Conservation (phyloP, 2,888 invertebrate genomes). For the Physocephala rufipes region DNA sequence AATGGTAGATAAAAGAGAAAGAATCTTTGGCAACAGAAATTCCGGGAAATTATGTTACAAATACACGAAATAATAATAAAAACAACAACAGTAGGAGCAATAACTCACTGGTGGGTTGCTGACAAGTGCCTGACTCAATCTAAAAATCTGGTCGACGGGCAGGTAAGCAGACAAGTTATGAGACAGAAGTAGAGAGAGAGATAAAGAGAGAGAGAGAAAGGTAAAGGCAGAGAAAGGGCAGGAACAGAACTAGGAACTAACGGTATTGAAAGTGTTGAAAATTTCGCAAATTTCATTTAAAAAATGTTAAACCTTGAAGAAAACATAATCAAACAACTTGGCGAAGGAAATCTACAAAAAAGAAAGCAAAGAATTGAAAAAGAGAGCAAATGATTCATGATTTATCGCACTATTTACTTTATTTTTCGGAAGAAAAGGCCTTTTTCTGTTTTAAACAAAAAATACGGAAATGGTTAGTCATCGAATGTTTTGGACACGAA, state of each 20-base stretch:
- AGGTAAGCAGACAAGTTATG: not conserved
- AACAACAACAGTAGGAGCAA: no score
- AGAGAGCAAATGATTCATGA: not conserved
- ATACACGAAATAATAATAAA: no score
- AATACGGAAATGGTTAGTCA: no score
- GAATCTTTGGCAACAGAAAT: not conserved
- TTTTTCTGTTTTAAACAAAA: no score
- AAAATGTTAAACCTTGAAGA: not conserved
- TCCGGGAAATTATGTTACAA: no score
- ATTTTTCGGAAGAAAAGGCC: no score
- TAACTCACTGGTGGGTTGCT: no score
- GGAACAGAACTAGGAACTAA: not conserved
- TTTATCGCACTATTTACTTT: no score
- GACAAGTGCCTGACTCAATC: no score
- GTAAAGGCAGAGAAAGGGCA: not conserved
- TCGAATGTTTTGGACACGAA: no score
- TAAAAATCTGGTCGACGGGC: no score
- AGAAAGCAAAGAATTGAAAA: not conserved
- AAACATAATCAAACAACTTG: not conserved
- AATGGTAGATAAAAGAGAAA: constrained; percentile 5
- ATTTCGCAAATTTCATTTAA: constrained; percentile 1
- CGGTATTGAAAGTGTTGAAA: not conserved
- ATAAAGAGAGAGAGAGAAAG: not conserved
- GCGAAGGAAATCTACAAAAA: not conserved
- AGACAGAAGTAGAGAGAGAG: not conserved